Evolutionary conservation across 2,888 invertebrate species (phyloP), one percentile per base, ranked within the genome.

Genomic region (Chrysotoxum bicinctum): DNA sequence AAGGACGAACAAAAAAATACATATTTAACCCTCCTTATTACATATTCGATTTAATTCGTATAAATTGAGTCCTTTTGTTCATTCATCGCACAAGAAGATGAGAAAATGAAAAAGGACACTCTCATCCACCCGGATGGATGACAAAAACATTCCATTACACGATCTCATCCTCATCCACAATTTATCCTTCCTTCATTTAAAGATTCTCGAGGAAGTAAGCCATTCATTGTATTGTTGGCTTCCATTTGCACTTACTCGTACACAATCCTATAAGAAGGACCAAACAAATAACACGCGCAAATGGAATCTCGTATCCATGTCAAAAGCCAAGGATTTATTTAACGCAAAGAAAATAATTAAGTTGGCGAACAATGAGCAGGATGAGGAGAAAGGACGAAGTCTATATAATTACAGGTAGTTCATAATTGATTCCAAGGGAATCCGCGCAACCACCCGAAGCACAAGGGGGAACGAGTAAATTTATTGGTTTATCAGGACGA

Each of bases 121-220:
- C 66, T 58, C 48, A 40, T 1, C 43, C 37, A 21, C 1, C 40
- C 16, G 35, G 68, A 80, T 80, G 66, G 81, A 85, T 77, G 85
- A 85, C 85, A 85, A 81, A 85, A 81, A 81, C 85, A 85, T 85
- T 81, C 85, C 85, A 85, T 85, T 85, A 85, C 81, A 85, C 58
- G 76, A 76, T 72, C 76, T 64, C 81, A 64, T 81, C 69, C 84
- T 68, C 60, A 79, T 79, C 40, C 48, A 21, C 23, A 68, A 79
- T 75, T 70, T 58, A 43, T 75, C 48, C 50, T 37, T 16, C 52
- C 6, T 52, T 58, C 68, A 66, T 76, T 81, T 77, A 77, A 81
- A 73, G 85, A 85, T 81, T 80, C 48, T 35, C 72, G 74, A 81
- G 81, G 81, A 85, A 73, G 68, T 81, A 81, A 30, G 85, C 40